phyloP scores from a whole-genome alignment of 2,888 invertebrate species.

The Erpobdella octoculata region DNA sequence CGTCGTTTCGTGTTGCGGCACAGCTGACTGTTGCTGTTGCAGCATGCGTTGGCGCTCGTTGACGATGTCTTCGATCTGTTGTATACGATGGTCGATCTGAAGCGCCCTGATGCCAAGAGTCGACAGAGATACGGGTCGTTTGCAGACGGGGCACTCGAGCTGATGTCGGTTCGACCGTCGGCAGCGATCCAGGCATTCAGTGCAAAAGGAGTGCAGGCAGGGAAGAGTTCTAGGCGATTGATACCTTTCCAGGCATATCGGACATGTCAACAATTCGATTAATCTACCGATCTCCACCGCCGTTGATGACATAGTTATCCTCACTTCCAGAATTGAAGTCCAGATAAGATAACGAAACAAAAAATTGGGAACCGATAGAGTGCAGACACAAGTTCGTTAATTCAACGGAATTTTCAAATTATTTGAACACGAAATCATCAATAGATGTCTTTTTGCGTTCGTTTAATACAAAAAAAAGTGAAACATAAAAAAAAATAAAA shows the following conservation, averaged over 20 bases:
- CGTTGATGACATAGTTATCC: too few relatives aligned
- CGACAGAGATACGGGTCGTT: conserved; percentile 47
- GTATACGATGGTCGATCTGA: conserved; percentile 47
- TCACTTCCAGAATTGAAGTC: too few relatives aligned
- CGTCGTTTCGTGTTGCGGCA: background rate
- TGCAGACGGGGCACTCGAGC: conserved; percentile 49
- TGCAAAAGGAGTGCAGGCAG: conserved; percentile 50
- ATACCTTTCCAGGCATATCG: conserved; percentile 48
- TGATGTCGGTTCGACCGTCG: conserved; percentile 42
- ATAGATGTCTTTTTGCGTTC: too few relatives aligned
- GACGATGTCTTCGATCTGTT: conserved; percentile 37
- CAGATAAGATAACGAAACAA: too few relatives aligned
- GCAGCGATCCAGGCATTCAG: conserved; percentile 45
- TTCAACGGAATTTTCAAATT: too few relatives aligned
- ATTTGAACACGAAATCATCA: too few relatives aligned
- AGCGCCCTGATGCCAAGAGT: conserved; percentile 46
- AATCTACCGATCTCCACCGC: too few relatives aligned
- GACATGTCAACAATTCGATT: conserved; percentile 41
- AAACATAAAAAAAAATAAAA: too few relatives aligned
- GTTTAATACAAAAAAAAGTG: too few relatives aligned
- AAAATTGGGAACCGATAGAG: too few relatives aligned
- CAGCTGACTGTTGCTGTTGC: background rate
- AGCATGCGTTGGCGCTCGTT: background rate
- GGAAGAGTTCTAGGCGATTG: conserved; percentile 47
- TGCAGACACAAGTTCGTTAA: too few relatives aligned